These are phyloP conservation scores for Monochamus alternatus DNA, from an alignment of 2,888 invertebrate genomes.

Conservation along the genomic window DNA sequence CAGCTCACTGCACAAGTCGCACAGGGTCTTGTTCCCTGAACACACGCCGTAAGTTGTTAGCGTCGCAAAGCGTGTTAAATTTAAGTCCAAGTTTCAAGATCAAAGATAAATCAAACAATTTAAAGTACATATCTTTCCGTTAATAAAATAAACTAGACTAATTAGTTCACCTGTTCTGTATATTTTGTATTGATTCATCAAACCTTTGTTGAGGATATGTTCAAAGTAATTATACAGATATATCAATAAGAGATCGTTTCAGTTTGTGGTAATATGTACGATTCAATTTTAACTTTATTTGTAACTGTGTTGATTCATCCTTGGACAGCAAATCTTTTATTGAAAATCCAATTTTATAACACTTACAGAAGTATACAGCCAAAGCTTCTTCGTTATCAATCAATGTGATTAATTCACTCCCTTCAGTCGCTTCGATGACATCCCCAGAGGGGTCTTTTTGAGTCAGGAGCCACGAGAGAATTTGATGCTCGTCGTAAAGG, in stretches of 20 bases:
- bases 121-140: background rate
- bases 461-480: conserved; percentile 91
- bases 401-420: conserved; percentile 82
- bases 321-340: no score
- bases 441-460: conserved; percentile 95
- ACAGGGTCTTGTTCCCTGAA: conserved; percentile 92
- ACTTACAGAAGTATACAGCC: conserved; percentile 95
- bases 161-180: no score
- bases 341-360: background rate
- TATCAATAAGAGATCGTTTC: no score
- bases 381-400: conserved; percentile 88
- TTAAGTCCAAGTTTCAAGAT: background rate
- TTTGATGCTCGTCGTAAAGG: conserved; percentile 88
- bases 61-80: conserved; percentile 23
- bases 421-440: conserved; percentile 90
- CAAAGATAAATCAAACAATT: background rate
- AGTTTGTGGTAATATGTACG: no score
- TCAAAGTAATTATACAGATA: no score
- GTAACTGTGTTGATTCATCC: no score
- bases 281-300: no score
- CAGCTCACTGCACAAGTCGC: conserved; percentile 88
- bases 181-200: no score
- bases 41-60: conserved; percentile 15
- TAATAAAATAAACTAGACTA: no score
- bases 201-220: no score